Conservation (phyloP, 2,797 vertebrate species). For the Megalops cyprinoides region DNA sequence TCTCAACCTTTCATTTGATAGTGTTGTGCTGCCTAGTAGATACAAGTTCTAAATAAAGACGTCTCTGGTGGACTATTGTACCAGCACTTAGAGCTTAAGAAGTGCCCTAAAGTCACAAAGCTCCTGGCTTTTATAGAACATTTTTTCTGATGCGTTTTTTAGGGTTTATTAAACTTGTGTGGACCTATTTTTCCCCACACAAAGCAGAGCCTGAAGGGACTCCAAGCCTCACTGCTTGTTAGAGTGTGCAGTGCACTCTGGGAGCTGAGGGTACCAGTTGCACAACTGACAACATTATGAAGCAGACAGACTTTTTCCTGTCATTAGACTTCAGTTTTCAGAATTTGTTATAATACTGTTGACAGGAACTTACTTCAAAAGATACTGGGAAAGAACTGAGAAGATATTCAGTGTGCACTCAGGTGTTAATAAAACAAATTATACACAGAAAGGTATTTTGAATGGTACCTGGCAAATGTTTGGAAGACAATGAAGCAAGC, state of each 20-base stretch:
- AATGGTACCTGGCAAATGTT: neutral
- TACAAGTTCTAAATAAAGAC: constrained; percentile 11
- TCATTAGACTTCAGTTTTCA: constrained; percentile 61
- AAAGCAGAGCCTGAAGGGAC: neutral
- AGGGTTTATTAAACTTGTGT: neutral
- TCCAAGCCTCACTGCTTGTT: constrained; percentile 26
- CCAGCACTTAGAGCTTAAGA: neutral
- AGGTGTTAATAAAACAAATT: neutral
- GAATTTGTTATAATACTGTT: constrained; percentile 46
- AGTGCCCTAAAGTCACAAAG: neutral
- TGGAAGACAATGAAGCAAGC: neutral
- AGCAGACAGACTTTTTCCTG: constrained; percentile 57
- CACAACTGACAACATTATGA: constrained; percentile 49
- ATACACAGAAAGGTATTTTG: neutral
- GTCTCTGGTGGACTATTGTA: neutral
- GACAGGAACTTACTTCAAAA: constrained; percentile 45
- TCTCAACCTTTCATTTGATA: neutral
- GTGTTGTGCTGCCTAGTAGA: neutral
- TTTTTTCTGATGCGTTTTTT: constrained; percentile 8
- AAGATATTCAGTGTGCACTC: constrained; percentile 40
- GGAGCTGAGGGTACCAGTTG: constrained; percentile 43
- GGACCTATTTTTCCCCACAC: neutral
- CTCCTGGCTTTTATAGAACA: neutral
- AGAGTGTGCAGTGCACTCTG: constrained; percentile 36
- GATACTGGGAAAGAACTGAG: constrained; percentile 26